phyloP scores from a whole-genome alignment of 2,797 vertebrate species.

The Acipenser transmontanus region DNA sequence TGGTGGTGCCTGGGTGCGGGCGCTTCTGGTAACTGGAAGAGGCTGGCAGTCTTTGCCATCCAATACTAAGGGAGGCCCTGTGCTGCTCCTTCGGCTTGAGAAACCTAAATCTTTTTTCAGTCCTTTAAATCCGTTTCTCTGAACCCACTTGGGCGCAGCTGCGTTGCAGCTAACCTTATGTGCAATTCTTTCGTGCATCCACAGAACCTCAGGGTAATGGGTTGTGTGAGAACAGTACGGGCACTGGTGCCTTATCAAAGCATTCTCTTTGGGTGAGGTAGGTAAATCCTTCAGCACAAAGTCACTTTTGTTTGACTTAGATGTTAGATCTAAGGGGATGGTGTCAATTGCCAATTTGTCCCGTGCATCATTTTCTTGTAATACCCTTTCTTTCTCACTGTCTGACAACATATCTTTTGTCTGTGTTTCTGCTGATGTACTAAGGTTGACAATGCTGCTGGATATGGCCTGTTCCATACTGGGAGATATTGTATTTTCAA shows the following conservation, averaged over 20 bases:
- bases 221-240: constrained; percentile 85
- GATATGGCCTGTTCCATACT: constrained; percentile 23
- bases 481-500: constrained; percentile 32
- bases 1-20: constrained; percentile 74
- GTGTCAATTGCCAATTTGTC: not conserved
- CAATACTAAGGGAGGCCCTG: constrained; percentile 83
- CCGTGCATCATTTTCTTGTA: not conserved
- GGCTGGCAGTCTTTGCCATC: constrained; percentile 90
- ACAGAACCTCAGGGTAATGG: constrained; percentile 89
- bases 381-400: not conserved
- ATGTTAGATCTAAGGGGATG: not conserved
- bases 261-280: constrained; percentile 52
- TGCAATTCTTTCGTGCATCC: constrained; percentile 89
- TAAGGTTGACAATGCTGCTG: not conserved
- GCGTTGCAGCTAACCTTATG: constrained; percentile 79
- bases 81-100: constrained; percentile 70
- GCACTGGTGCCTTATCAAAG: constrained; percentile 75
- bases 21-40: constrained; percentile 65
- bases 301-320: constrained; percentile 4
- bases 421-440: not conserved
- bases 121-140: constrained; percentile 63
- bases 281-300: constrained; percentile 36
- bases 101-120: constrained; percentile 62
- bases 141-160: constrained; percentile 80
- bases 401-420: not conserved